Percentiles rank a stretch among this genome's conserved stretches.
phyloP scores from a whole-genome alignment of 2,113 vertebrate species.

The Xenopus tropicalis region UCB_Xtro_10.0 CM004451.2:56269501-56270000 shows the following conservation, averaged over 20 bases:
- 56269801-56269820: slow-evolving; percentile 55
- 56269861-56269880: slow-evolving; percentile 72
- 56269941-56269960: neutral
- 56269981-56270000: neutral
- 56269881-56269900: slow-evolving; percentile 52
- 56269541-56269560: too few species aligned
- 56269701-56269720: slow-evolving; percentile 17
- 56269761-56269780: neutral
- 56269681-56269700: too few species aligned
- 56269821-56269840: slow-evolving; percentile 57
- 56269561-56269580: too few species aligned
- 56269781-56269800: neutral
- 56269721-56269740: neutral
- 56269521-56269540: too few species aligned
- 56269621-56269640: too few species aligned
- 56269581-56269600: too few species aligned
- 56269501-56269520: too few species aligned
- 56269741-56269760: neutral
- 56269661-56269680: too few species aligned
- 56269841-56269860: slow-evolving; percentile 70
- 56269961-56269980: neutral
- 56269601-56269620: too few species aligned
- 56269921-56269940: slow-evolving; percentile 13
- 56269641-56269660: too few species aligned
- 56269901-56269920: slow-evolving; percentile 17